Percentiles rank a stretch among this genome's conserved stretches.
phyloP scores from a whole-genome alignment of 2,888 invertebrate species.

The Fabriciana adippe region DNA sequence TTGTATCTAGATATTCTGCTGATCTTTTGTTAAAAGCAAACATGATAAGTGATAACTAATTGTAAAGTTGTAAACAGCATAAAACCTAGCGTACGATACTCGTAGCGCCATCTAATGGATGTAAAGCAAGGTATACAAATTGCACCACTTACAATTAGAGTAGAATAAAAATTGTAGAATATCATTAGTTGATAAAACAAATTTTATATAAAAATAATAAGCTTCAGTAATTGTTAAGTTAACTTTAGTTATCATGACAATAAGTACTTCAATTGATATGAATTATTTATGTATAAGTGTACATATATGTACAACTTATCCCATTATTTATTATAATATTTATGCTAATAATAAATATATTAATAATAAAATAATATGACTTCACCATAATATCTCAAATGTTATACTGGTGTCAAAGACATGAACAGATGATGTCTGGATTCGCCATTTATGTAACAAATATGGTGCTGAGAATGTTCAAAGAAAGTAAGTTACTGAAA shows the following conservation, averaged over 20 bases:
- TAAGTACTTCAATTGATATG: not conserved
- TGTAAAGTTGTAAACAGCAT: not conserved
- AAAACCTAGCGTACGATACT: not conserved
- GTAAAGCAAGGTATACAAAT: slow-evolving; percentile 16
- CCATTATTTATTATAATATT: not conserved
- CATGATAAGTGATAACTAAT: not conserved
- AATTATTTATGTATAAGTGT: not conserved
- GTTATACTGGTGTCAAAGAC: too few relatives aligned
- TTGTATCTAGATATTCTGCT: too few relatives aligned
- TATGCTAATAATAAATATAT: too few relatives aligned
- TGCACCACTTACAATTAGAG: slow-evolving; percentile 1
- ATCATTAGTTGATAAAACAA: not conserved
- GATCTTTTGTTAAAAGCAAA: too few relatives aligned
- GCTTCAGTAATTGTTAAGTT: not conserved
- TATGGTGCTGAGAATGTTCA: not conserved
- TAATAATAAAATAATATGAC: too few relatives aligned
- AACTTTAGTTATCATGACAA: not conserved
- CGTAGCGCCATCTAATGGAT: slow-evolving; percentile 36
- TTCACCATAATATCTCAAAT: not conserved
- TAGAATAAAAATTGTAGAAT: not conserved
- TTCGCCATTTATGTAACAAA: not conserved
- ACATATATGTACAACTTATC: not conserved
- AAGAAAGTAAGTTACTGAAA: not conserved
- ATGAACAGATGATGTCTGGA: too few relatives aligned
- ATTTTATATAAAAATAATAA: not conserved